phyloP scores from a whole-genome alignment of 2,113 vertebrate species.

The Xenopus laevis region DNA sequence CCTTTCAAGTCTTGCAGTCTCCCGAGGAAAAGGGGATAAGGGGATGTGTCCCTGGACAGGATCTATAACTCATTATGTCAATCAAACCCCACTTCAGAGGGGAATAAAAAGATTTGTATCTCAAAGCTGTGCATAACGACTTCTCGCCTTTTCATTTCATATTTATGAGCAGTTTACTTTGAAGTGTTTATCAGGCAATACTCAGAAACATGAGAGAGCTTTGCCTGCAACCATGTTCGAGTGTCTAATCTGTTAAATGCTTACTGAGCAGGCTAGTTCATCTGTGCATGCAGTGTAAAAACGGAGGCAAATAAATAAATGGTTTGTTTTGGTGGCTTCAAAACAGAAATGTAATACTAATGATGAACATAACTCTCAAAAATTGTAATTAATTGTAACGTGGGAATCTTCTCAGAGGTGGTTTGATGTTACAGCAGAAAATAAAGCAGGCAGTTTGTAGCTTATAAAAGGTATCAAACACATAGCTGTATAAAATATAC shows the following conservation, averaged over 20 bases:
- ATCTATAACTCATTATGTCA: conserved; percentile 84
- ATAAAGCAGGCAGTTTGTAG: conserved; percentile 50
- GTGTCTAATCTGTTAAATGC: conserved; percentile 75
- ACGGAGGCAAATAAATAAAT: conserved; percentile 65
- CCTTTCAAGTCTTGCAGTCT: conserved; percentile 76
- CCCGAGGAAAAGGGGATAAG: conserved; percentile 74
- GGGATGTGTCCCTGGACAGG: conserved; percentile 75
- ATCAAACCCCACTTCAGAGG: conserved; percentile 79
- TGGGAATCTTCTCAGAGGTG: conserved; percentile 58
- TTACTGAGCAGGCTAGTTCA: conserved; percentile 72
- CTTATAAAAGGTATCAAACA: conserved; percentile 56
- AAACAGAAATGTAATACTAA: conserved; percentile 68
- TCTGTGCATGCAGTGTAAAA: conserved; percentile 67
- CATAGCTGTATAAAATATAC: conserved; percentile 34
- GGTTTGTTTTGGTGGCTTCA: conserved; percentile 64
- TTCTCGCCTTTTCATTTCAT: conserved; percentile 79
- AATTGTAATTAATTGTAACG: conserved; percentile 62
- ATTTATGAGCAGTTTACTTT: conserved; percentile 83
- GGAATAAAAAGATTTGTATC: conserved; percentile 84
- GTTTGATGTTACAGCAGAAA: conserved; percentile 53
- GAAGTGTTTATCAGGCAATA: conserved; percentile 85
- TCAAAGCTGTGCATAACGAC: conserved; percentile 77
- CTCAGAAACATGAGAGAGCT: conserved; percentile 75
- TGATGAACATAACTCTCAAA: conserved; percentile 66
- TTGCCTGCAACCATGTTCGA: conserved; percentile 75